Evolutionary conservation across 2,113 vertebrate species (phyloP).

Genomic region (Amphilophus citrinellus): DNA sequence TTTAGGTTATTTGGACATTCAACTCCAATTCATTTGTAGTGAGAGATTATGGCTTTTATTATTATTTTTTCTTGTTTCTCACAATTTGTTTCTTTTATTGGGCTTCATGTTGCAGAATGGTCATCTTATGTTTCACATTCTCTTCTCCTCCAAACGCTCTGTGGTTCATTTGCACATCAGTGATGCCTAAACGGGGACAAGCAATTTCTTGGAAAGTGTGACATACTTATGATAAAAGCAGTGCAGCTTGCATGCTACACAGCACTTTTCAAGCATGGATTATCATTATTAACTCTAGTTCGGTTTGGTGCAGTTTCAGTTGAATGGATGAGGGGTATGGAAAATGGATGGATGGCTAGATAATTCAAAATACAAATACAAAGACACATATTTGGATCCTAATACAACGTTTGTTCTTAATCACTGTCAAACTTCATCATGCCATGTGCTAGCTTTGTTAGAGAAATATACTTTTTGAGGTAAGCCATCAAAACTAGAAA

Average conservation of each 20-base stretch:
- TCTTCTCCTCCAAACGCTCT: constrained; percentile 5
- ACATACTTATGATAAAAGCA: constrained; percentile 22
- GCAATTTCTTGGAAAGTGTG: constrained; percentile 6
- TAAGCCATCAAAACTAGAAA: not conserved
- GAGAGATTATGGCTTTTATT: constrained; percentile 16
- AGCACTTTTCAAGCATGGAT: constrained; percentile 23
- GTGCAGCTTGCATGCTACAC: not conserved
- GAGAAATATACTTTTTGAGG: not conserved
- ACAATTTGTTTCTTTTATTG: not conserved
- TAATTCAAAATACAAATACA: constrained; percentile 22
- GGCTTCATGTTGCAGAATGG: constrained; percentile 36
- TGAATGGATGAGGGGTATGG: not conserved
- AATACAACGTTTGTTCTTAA: constrained; percentile 37
- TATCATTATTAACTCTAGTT: not conserved
- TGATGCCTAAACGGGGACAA: not conserved
- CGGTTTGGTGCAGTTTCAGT: constrained; percentile 2
- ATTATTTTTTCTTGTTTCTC: not conserved
- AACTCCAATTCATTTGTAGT: constrained; percentile 39
- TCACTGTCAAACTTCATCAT: not conserved
- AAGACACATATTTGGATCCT: constrained; percentile 23
- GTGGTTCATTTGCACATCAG: constrained; percentile 25
- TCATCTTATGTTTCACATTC: constrained; percentile 56
- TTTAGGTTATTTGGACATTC: constrained; percentile 26
- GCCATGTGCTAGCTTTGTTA: not conserved
- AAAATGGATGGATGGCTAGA: not conserved